Evolutionary conservation across 2,113 vertebrate genomes (phyloP).

Genomic region (Chloropsis hardwickii): DNA sequence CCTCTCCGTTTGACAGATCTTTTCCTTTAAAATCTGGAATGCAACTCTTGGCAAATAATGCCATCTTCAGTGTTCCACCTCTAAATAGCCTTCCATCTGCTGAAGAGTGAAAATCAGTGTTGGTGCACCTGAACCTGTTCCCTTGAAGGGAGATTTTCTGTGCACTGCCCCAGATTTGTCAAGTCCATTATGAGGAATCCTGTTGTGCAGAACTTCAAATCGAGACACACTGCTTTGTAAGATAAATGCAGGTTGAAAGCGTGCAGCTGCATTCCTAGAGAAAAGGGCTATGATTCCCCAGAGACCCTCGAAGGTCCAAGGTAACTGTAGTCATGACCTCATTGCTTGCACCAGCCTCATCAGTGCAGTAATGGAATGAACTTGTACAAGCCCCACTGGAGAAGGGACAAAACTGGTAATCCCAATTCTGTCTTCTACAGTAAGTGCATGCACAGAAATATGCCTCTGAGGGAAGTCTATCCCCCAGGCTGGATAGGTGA

Average conservation of each 20-base stretch:
- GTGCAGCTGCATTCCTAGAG: slow-evolving; percentile 45
- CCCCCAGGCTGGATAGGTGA: background rate
- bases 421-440: background rate
- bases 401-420: background rate
- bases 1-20: background rate
- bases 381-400: slow-evolving; percentile 1
- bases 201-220: slow-evolving; percentile 29
- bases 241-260: slow-evolving; percentile 47
- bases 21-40: background rate
- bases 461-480: background rate
- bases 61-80: slow-evolving; percentile 9
- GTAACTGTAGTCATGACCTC: slow-evolving; percentile 33
- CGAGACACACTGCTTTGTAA: slow-evolving; percentile 2
- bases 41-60: background rate
- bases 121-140: slow-evolving; percentile 37
- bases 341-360: background rate
- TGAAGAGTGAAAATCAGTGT: slow-evolving; percentile 37
- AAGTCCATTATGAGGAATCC: slow-evolving; percentile 60
- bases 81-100: slow-evolving; percentile 60
- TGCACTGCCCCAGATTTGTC: slow-evolving; percentile 64
- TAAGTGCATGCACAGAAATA: background rate
- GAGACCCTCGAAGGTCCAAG: slow-evolving; percentile 45
- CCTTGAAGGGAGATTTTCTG: slow-evolving; percentile 45
- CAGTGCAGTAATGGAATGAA: background rate
- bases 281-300: slow-evolving; percentile 30